Base-by-base conservation (phyloP, 2,888 invertebrate genomes). In the Drosophila sordidula region DNA sequence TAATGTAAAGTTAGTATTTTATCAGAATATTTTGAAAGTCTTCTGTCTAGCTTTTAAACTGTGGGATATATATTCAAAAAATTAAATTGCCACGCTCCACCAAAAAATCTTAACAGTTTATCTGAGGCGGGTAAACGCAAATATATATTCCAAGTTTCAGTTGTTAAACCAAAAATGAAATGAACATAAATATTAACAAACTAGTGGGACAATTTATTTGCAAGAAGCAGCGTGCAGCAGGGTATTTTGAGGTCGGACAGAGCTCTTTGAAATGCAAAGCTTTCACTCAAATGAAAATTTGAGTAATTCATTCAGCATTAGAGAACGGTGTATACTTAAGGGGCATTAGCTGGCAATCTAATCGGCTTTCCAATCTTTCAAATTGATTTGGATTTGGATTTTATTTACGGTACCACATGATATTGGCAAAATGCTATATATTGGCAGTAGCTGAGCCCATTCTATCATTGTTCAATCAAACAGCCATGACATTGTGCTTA, bases 401-500 rank as follows among this genome's bases (percentile, higher is more conserved):
- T 49, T 47, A 45, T 65, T 67, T 79, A 62, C 22, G 6, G 9
- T 26, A 12, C 34, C 29, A 39, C 29, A 41, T 45, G n/a, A 22
- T 6, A 14, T 59, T 6, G 16, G 22, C 14, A 9, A 11, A 36
- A 34, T 18, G 44, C 36, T 74, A 76, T 81, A 81, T 68, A 86
- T 67, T 12, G 22, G 25, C 29, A 34, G n/a, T 45, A 46, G 39
- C 44, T 46, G 14, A n/a, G 25, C 4, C 6, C 11, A 5, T 26
- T 8, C 22, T 22, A 14, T 54, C 69, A 85, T 62, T 82, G 14
- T 8, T 56, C 22, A 22, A 22, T 22, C 1, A 22, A 22, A 16
- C 14, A 42, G 61, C 29, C 34, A 88, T 83, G 80, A 68, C 25
- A 50, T 45, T 68, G 68, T 74, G 61, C 55, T 46, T 76, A n/a